These are phyloP conservation scores for Dissostichus mawsoni DNA, from an alignment of 2,113 vertebrate genomes.

Conservation along the genomic window DNA sequence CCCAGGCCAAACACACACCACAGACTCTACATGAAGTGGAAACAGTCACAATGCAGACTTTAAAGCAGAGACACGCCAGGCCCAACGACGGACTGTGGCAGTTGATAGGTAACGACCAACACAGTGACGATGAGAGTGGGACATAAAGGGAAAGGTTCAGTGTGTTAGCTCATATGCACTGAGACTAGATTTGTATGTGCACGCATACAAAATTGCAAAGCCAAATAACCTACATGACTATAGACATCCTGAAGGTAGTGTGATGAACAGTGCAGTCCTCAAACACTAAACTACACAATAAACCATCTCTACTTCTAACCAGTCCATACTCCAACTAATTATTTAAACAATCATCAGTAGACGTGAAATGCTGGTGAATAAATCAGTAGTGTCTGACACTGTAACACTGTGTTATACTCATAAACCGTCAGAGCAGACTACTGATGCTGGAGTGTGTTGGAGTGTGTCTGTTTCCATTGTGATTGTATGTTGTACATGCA, in stretches of 20 bases:
- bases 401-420: constrained; percentile 64
- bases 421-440: constrained; percentile 43
- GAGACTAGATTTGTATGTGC: neutral
- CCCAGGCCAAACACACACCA: constrained; percentile 22
- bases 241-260: neutral
- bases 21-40: constrained; percentile 55
- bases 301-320: neutral
- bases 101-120: constrained; percentile 28
- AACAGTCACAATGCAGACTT: constrained; percentile 72
- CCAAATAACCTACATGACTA: constrained; percentile 24
- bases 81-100: constrained; percentile 79
- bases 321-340: neutral
- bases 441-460: constrained; percentile 41
- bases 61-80: constrained; percentile 83
- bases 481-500: constrained; percentile 44
- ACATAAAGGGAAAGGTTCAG: constrained; percentile 30
- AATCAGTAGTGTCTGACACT: constrained; percentile 39
- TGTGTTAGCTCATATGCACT: neutral
- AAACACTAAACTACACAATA: neutral
- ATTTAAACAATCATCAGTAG: neutral
- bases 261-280: constrained; percentile 2
- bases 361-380: constrained; percentile 11
- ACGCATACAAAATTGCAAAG: neutral
- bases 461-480: constrained; percentile 42
- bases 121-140: constrained; percentile 72